These are phyloP conservation scores for Resseliella maxima DNA, from an alignment of 2,888 invertebrate genomes.

Conservation along the genomic window DNA sequence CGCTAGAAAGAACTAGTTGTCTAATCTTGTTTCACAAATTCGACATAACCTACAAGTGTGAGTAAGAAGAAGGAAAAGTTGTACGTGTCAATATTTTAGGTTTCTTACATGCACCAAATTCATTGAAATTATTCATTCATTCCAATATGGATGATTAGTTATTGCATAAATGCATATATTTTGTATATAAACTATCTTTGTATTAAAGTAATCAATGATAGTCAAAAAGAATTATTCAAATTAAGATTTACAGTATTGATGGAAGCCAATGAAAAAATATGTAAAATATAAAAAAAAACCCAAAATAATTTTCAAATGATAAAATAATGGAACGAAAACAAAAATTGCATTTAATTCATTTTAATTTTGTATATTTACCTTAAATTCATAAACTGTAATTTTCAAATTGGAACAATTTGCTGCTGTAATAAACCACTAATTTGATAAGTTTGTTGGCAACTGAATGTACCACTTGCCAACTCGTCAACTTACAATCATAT, in stretches of 20 bases:
- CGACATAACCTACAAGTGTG: slow-evolving; percentile 47
- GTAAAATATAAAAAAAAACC: neutral
- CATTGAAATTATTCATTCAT: neutral
- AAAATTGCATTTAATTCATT: neutral
- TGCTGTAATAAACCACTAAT: slow-evolving; percentile 5
- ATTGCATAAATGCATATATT: too few relatives aligned
- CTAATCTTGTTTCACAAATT: slow-evolving; percentile 35
- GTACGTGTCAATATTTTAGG: slow-evolving; percentile 46
- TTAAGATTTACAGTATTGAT: slow-evolving; percentile 2
- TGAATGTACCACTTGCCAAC: slow-evolving; percentile 50
- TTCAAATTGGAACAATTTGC: neutral
- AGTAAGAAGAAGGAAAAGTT: slow-evolving; percentile 30
- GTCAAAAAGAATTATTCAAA: neutral
- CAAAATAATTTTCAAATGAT: neutral
- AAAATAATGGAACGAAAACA: neutral
- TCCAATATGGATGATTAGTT: too few relatives aligned
- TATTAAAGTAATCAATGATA: neutral
- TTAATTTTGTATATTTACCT: neutral
- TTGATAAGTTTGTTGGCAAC: slow-evolving; percentile 55
- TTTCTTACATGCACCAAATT: neutral
- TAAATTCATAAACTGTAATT: neutral
- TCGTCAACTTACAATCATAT: slow-evolving; percentile 40
- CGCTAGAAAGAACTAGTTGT: neutral
- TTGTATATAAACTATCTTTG: too few relatives aligned
- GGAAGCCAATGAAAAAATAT: neutral